A percentile compares a stretch with the other conserved stretches of the same genome.
Conservation (phyloP, 2,113 vertebrate genomes). For the Phalacrocorax aristotelis region DNA sequence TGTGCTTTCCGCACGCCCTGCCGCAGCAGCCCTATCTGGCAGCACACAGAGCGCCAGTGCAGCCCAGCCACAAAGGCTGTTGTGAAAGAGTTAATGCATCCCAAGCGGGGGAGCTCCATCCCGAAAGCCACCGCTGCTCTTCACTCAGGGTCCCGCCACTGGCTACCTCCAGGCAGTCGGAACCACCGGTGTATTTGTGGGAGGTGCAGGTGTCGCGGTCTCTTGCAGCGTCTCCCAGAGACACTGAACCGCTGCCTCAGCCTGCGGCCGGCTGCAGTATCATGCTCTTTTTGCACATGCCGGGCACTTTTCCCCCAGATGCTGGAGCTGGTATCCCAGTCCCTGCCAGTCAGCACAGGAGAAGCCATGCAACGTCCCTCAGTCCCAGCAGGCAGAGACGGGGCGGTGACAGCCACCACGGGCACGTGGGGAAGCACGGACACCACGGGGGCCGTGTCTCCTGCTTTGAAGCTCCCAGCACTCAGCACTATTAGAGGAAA, state of each 20-base stretch:
- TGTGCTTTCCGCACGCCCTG: neutral
- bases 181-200: rapidly evolving
- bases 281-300: rapidly evolving
- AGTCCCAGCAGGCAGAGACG: neutral
- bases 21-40: neutral
- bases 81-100: neutral
- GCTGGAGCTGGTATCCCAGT: neutral
- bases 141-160: neutral
- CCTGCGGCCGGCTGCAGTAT: neutral
- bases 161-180: neutral
- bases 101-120: rapidly evolving
- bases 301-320: too few relatives aligned
- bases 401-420: neutral
- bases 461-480: neutral
- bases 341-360: neutral
- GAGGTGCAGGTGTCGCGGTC: rapidly evolving
- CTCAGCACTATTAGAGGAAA: neutral
- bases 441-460: too few relatives aligned
- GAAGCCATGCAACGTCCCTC: neutral
- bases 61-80: neutral
- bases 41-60: rapidly evolving
- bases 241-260: neutral
- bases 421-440: neutral
- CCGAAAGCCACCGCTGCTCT: rapidly evolving
- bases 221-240: neutral